Percentiles rank a stretch among this genome's conserved stretches.
phyloP scores from a whole-genome alignment of 92 coral and sea anemone genomes.

The Zoanthus solanderi region DNA sequence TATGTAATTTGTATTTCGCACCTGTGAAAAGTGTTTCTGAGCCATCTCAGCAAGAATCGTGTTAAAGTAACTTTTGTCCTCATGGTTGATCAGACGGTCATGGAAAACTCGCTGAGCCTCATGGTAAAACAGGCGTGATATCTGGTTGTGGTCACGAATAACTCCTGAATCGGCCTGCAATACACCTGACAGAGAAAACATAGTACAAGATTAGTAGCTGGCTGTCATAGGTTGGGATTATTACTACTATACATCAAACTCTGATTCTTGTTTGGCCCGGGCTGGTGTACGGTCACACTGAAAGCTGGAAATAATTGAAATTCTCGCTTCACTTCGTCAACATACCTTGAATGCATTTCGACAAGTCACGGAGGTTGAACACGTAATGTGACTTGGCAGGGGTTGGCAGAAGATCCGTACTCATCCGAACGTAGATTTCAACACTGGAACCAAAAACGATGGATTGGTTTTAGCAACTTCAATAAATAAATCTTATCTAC shows the following conservation, averaged over 20 bases:
- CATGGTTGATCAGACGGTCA: constrained; percentile 95
- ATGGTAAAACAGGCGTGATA: constrained; percentile 95
- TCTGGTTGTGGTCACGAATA: constrained; percentile 90
- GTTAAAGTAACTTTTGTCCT: constrained; percentile 91
- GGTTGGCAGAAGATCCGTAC: constrained; percentile 96
- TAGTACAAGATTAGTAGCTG: background rate
- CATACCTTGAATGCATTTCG: constrained; percentile 97
- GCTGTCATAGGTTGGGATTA: background rate
- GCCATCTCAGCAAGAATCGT: constrained; percentile 96
- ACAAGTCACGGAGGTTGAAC: constrained; percentile 95
- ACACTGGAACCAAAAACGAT: constrained; percentile 63
- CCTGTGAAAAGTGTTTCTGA: constrained; percentile 98
- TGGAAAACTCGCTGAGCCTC: constrained; percentile 98
- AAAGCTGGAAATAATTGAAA: background rate
- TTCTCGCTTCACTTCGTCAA: background rate
- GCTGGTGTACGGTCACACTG: no score
- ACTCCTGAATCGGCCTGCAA: constrained; percentile 98
- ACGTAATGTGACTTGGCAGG: constrained; percentile 99
- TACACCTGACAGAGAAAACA: constrained; percentile 68
- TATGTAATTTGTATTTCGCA: background rate
- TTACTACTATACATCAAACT: background rate
- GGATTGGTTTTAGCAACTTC: background rate
- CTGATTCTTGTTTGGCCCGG: background rate
- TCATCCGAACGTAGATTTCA: constrained; percentile 97
- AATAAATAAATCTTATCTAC: no score